Evolutionary conservation across 2,888 invertebrate genomes (phyloP).

Genomic region (Pseudococcus jackbeardsleyi): DNA sequence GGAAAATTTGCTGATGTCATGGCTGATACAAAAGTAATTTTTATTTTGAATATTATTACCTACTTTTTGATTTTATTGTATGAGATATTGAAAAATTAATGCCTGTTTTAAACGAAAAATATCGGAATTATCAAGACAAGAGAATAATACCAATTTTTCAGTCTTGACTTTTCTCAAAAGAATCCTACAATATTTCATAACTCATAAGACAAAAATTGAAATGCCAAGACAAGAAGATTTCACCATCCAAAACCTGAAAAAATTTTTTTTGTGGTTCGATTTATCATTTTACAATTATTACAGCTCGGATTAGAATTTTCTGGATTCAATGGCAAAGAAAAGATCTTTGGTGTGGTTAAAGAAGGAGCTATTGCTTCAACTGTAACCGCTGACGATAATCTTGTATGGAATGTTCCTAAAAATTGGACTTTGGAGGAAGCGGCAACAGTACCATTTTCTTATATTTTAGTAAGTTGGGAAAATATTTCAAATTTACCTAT

Average conservation of each 20-base stretch:
- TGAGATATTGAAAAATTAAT: neutral
- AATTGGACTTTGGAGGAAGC: conserved; percentile 92
- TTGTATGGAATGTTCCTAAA: conserved; percentile 87
- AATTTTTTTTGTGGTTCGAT: no score
- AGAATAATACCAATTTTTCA: neutral
- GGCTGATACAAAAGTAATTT: conserved; percentile 27
- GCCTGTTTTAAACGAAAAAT: neutral
- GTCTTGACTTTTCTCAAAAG: no score
- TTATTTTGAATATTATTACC: neutral
- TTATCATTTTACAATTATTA: conserved; percentile 70
- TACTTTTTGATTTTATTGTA: neutral
- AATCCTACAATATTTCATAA: no score
- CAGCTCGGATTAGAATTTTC: conserved; percentile 87
- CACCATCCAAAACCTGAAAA: no score
- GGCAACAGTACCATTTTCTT: conserved; percentile 92
- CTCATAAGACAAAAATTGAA: no score
- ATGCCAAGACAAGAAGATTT: no score
- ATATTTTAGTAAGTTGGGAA: conserved; percentile 79
- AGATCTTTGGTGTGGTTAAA: conserved; percentile 94
- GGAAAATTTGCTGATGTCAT: conserved; percentile 2
- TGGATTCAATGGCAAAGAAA: conserved; percentile 79
- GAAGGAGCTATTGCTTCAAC: conserved; percentile 91
- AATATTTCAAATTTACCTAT: neutral
- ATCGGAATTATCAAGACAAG: no score
- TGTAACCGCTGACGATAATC: conserved; percentile 86